These are phyloP conservation scores for Eidolon dupreanum DNA, from an alignment of 2,797 vertebrate genomes.

Conservation along the genomic window DNA sequence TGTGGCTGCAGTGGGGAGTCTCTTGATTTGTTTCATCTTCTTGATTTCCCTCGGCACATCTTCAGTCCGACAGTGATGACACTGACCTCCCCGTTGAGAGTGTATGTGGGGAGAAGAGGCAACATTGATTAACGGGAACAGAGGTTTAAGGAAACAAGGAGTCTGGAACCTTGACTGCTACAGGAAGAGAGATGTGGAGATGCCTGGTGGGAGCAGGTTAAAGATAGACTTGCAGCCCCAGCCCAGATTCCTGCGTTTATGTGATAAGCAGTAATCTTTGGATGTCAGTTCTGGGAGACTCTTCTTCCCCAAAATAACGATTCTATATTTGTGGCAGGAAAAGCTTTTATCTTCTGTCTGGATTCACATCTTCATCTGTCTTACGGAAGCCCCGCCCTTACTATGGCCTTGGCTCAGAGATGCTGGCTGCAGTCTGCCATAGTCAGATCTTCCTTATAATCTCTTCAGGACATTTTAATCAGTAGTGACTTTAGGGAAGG, in stretches of 20 bases:
- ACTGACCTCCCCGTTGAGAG: not conserved
- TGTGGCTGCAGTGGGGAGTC: not conserved
- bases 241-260: not conserved
- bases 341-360: slow-evolving; percentile 20
- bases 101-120: not conserved
- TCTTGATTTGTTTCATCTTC: not conserved
- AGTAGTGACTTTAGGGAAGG: not conserved
- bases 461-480: not conserved
- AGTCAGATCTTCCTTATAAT: not conserved
- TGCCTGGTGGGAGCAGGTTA: not conserved
- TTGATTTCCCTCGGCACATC: not conserved
- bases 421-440: not conserved
- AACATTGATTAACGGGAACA: not conserved
- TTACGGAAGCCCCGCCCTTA: not conserved
- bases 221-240: not conserved
- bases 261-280: not conserved
- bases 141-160: not conserved
- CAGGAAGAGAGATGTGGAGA: not conserved
- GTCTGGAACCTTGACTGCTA: not conserved
- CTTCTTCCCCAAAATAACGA: not conserved
- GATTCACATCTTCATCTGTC: not conserved
- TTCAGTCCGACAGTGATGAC: not conserved
- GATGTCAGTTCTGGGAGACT: not conserved
- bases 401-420: not conserved
- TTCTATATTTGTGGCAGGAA: not conserved